These are phyloP conservation scores for Sorex araneus DNA, from an alignment of 2,113 vertebrate genomes.

Conservation along the genomic window DNA sequence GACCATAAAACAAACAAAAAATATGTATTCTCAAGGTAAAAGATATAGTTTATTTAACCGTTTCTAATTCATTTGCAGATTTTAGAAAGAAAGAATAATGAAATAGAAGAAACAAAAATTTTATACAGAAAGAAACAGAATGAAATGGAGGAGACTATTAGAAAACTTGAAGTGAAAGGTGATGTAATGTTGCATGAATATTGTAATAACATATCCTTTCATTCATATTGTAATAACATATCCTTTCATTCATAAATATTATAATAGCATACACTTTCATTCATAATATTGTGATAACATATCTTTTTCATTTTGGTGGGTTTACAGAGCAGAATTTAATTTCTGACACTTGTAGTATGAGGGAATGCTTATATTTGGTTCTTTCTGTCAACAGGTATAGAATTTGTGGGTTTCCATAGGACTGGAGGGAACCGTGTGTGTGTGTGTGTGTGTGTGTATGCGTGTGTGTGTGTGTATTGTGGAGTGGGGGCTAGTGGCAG, in stretches of 20 bases:
- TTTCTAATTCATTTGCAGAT: slow-evolving; percentile 90
- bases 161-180: slow-evolving; percentile 97
- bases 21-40: neutral
- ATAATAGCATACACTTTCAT: too few relatives aligned
- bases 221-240: too few relatives aligned
- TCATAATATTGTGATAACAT: neutral
- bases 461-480: neutral
- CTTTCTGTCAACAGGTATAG: neutral
- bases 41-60: slow-evolving; percentile 35
- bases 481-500: neutral
- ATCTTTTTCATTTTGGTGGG: neutral
- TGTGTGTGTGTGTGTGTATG: neutral
- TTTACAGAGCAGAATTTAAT: slow-evolving; percentile 11
- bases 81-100: slow-evolving; percentile 96
- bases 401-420: slow-evolving; percentile 16
- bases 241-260: too few relatives aligned
- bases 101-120: slow-evolving; percentile 95
- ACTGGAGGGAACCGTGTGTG: neutral
- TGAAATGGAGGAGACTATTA: slow-evolving; percentile 93
- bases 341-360: neutral
- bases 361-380: neutral
- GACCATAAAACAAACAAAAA: neutral
- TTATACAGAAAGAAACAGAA: slow-evolving; percentile 92
- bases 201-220: slow-evolving; percentile 8
- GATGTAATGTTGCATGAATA: slow-evolving; percentile 85